These are phyloP conservation scores for Drosophila arawakana DNA, from an alignment of 1,140 invertebrate species.

Conservation along the genomic window DNA sequence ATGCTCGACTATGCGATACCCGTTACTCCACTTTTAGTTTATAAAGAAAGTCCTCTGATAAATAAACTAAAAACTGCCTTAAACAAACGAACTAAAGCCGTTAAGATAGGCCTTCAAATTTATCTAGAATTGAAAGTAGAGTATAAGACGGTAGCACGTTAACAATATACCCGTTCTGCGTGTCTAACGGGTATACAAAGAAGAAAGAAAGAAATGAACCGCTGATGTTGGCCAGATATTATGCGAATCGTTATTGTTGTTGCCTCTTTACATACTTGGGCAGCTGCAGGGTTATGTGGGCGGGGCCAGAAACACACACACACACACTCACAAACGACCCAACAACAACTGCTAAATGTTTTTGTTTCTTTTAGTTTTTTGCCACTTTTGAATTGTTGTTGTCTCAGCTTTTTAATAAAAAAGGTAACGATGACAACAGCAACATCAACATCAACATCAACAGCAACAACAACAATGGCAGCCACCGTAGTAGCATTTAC, in stretches of 20 bases:
- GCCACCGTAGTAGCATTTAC: conserved; percentile 24
- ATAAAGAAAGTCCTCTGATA: too few relatives aligned
- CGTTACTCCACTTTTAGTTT: too few relatives aligned
- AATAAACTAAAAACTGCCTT: too few relatives aligned
- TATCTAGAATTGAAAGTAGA: too few relatives aligned
- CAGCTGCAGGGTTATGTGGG: not conserved
- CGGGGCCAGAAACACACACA: not conserved
- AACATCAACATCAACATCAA: conserved; percentile 21
- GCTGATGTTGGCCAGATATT: conserved; percentile 38
- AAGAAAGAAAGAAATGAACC: conserved; percentile 1
- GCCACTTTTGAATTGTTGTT: conserved; percentile 43
- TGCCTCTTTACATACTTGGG: conserved; percentile 8
- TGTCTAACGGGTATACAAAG: not conserved
- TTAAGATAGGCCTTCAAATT: too few relatives aligned
- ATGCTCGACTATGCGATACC: too few relatives aligned
- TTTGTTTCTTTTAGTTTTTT: conserved; percentile 6
- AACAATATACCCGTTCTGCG: too few relatives aligned
- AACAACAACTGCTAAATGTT: conserved; percentile 2
- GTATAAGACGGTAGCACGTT: too few relatives aligned
- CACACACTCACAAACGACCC: not conserved
- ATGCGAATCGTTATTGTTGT: conserved; percentile 36
- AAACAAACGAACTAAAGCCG: too few relatives aligned
- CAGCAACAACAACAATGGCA: conserved; percentile 9
- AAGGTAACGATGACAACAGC: conserved; percentile 48
- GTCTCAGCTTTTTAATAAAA: conserved; percentile 51